These are phyloP conservation scores for Mamestra configurata DNA, from an alignment of 1,140 invertebrate genomes.

Conservation along the genomic window DNA sequence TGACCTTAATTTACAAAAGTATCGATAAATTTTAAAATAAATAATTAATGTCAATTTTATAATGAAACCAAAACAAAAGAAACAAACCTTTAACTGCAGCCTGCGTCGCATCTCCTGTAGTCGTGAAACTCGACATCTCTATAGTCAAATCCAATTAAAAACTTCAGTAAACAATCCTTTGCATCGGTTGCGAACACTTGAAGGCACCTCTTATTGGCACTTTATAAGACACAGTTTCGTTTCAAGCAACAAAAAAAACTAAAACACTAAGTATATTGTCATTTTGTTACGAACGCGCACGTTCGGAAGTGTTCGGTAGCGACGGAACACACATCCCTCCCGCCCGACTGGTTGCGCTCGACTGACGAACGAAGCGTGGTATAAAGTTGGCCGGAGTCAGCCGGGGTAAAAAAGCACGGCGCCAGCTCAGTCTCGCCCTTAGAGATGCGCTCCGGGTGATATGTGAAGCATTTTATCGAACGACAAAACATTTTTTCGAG, in stretches of 20 bases:
- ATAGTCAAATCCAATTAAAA: slow-evolving; percentile 69
- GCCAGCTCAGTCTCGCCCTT: slow-evolving; percentile 84
- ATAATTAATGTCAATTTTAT: slow-evolving; percentile 29
- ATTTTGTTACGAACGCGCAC: slow-evolving; percentile 65
- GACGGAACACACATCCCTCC: slow-evolving; percentile 55
- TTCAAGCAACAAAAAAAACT: slow-evolving; percentile 53
- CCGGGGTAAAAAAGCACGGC: slow-evolving; percentile 84
- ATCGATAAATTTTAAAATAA: slow-evolving; percentile 17
- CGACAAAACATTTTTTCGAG: slow-evolving; percentile 12
- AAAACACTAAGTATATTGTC: slow-evolving; percentile 70
- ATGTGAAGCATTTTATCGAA: slow-evolving; percentile 63
- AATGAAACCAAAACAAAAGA: background rate
- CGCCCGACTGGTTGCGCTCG: slow-evolving; percentile 60
- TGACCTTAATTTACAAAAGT: slow-evolving; percentile 14
- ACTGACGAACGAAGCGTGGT: slow-evolving; percentile 65
- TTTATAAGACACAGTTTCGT: slow-evolving; percentile 74
- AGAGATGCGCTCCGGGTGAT: slow-evolving; percentile 74
- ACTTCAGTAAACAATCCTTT: slow-evolving; percentile 59
- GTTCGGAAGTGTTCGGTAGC: slow-evolving; percentile 53
- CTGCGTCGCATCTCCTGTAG: slow-evolving; percentile 68
- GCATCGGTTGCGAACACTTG: slow-evolving; percentile 60
- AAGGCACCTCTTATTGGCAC: slow-evolving; percentile 71
- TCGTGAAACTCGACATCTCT: slow-evolving; percentile 78
- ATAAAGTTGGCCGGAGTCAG: slow-evolving; percentile 71
- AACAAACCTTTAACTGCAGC: slow-evolving; percentile 78